Conservation (phyloP, 2,888 invertebrate species). For the Agrotis puta region DNA sequence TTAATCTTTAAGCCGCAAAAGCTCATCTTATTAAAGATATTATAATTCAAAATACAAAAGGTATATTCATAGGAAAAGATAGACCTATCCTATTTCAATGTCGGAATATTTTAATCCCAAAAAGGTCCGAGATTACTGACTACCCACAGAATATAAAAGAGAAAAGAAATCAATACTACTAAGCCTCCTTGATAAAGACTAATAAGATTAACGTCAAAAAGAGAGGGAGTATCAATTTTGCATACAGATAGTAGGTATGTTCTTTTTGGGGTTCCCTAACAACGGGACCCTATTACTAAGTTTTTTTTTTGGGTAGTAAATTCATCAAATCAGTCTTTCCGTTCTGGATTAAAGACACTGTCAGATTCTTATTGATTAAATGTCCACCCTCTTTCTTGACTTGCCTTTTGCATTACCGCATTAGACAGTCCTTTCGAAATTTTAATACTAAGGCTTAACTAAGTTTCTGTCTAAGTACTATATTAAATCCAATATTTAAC, state of each 20-base stretch:
- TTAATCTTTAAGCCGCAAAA: not conserved
- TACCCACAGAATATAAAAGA: slow-evolving; percentile 4
- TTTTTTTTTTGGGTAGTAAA: not conserved
- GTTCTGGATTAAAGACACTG: too few species aligned
- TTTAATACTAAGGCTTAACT: not conserved
- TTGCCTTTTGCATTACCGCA: too few species aligned
- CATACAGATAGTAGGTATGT: slow-evolving; percentile 6
- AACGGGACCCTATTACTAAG: not conserved
- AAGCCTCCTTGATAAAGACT: slow-evolving; percentile 32
- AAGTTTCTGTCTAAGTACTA: not conserved
- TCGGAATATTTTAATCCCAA: slow-evolving; percentile 17
- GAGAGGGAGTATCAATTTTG: slow-evolving; percentile 12
- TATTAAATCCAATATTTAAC: not conserved
- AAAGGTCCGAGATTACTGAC: slow-evolving; percentile 12
- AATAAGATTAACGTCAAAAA: slow-evolving; percentile 40
- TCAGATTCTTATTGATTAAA: too few species aligned
- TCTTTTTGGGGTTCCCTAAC: slow-evolving; percentile 1
- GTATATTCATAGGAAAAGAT: not conserved
- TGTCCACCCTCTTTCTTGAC: too few species aligned
- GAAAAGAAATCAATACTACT: slow-evolving; percentile 25
- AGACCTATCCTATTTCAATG: not conserved
- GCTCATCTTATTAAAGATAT: not conserved
- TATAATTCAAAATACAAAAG: not conserved
- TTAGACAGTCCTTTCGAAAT: too few species aligned
- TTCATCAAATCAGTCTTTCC: too few species aligned